phyloP scores from a whole-genome alignment of 2,113 vertebrate genomes.

The Ornithorhynchus anatinus region DNA sequence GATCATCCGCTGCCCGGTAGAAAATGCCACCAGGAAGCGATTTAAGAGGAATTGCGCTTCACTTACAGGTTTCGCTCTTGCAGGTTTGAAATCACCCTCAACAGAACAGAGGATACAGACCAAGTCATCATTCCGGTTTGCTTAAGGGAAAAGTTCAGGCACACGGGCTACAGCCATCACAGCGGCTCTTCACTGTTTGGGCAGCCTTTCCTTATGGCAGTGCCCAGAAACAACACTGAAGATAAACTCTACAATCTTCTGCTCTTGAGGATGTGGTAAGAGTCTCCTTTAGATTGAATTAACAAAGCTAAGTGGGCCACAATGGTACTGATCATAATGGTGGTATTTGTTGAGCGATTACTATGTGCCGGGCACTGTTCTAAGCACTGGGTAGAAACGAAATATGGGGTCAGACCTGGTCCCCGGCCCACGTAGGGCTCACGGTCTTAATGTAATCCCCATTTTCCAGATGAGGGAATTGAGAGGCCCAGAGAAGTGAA shows the following conservation, averaged over 20 bases:
- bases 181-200: conserved; percentile 93
- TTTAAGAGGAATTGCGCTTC: not conserved
- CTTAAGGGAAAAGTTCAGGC: conserved; percentile 93
- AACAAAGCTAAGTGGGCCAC: not conserved
- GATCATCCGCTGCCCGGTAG: not conserved
- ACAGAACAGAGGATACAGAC: conserved; percentile 90
- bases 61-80: conserved; percentile 14
- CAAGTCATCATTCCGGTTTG: conserved; percentile 96
- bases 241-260: conserved; percentile 97
- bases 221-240: conserved; percentile 92
- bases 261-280: conserved; percentile 91
- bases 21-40: conserved; percentile 3
- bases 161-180: conserved; percentile 92
- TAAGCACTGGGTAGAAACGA: no score
- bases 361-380: no score
- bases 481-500: no score
- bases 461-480: no score
- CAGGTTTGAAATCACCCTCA: conserved; percentile 78
- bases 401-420: no score
- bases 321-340: not conserved
- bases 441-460: no score
- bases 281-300: not conserved
- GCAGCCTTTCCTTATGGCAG: conserved; percentile 93
- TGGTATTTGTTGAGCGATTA: no score
- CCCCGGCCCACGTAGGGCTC: no score